Evolutionary conservation across 2,888 invertebrate genomes (phyloP).

Genomic region (Rutpela maculata): DNA sequence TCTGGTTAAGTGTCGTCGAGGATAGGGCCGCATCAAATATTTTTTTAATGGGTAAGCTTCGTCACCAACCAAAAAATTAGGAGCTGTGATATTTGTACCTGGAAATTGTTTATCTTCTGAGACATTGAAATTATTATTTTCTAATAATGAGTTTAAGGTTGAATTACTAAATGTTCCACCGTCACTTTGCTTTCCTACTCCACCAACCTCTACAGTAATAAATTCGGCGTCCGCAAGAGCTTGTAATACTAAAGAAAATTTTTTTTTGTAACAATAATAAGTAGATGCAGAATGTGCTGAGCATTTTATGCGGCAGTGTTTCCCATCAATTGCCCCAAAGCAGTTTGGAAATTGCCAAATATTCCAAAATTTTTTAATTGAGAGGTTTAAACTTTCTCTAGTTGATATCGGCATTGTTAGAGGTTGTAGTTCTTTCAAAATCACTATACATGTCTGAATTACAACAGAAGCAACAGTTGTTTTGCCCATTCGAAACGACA

Average conservation of each 20-base stretch:
- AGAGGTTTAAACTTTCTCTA: no score
- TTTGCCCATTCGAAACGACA: no score
- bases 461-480: no score
- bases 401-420: no score
- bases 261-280: no score
- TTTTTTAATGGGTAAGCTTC: no score
- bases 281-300: background rate
- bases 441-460: no score
- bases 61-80: background rate
- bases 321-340: constrained; percentile 8
- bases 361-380: no score
- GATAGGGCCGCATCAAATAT: background rate
- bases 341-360: constrained; percentile 27
- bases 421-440: no score
- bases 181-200: constrained; percentile 48
- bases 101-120: background rate
- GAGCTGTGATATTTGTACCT: background rate
- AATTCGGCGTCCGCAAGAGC: constrained; percentile 49
- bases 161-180: constrained; percentile 46
- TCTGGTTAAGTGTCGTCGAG: background rate
- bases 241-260: constrained; percentile 38
- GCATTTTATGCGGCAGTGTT: constrained; percentile 10
- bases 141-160: no score
- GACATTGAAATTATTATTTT: background rate
- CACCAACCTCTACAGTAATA: constrained; percentile 50